Conservation (phyloP, 1,140 invertebrate species). For the Drosophila fuyamai region DNA sequence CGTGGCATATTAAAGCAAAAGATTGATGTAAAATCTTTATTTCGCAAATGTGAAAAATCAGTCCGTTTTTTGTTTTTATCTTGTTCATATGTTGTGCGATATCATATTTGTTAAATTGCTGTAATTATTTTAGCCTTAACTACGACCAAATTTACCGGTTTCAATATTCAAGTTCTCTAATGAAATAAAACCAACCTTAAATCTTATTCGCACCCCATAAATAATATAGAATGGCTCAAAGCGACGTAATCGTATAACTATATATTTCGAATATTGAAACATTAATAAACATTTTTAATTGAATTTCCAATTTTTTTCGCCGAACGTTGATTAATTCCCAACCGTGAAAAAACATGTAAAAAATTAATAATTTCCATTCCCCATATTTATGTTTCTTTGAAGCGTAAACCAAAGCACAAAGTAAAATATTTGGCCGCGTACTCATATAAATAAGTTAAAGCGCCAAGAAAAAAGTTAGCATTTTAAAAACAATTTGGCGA, state of each 20-base stretch:
- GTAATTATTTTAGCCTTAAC: background rate
- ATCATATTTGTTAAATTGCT: conserved; percentile 3
- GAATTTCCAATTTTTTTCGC: conserved; percentile 31
- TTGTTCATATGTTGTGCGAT: background rate
- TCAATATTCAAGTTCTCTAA: conserved; percentile 1
- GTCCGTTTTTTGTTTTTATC: background rate
- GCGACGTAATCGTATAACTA: conserved; percentile 23
- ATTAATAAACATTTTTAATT: conserved; percentile 53
- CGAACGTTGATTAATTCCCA: conserved; percentile 48
- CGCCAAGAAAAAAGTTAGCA: conserved; percentile 53
- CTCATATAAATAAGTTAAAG: conserved; percentile 63
- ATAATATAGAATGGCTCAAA: conserved; percentile 29
- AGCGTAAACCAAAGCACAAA: conserved; percentile 69
- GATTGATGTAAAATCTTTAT: no score
- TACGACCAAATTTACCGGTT: background rate
- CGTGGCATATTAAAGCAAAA: no score
- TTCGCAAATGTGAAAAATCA: background rate
- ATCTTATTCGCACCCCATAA: conserved; percentile 35
- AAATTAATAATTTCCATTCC: conserved; percentile 61
- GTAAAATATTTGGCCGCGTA: conserved; percentile 58
- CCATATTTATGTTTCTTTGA: conserved; percentile 70
- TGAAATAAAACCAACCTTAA: conserved; percentile 5
- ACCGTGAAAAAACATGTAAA: conserved; percentile 32
- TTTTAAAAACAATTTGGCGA: conserved; percentile 75
- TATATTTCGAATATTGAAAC: conserved; percentile 49